Evolutionary conservation across 2,888 invertebrate species (phyloP).

Genomic region (Cecidostiba fungosa): DNA sequence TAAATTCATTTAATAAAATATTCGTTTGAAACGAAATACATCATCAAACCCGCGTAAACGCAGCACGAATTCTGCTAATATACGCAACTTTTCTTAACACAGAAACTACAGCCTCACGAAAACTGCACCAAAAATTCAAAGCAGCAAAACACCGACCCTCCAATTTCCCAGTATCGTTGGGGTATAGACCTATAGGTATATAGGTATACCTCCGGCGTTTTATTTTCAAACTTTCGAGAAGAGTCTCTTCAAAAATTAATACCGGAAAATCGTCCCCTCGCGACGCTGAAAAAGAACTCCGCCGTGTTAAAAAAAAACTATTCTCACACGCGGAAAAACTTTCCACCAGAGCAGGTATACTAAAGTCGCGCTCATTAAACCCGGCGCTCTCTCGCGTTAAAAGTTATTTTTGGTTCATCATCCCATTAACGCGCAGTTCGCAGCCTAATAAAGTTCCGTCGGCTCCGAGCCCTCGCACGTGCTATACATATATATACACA

Average conservation of each 20-base stretch:
- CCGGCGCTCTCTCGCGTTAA: slow-evolving; percentile 34
- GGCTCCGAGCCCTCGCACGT: neutral
- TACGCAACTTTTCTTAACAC: neutral
- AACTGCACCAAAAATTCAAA: neutral
- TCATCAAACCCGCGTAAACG: neutral
- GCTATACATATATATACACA: neutral
- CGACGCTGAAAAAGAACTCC: neutral
- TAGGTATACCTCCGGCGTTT: neutral
- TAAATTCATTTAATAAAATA: too few relatives aligned
- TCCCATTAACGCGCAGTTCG: slow-evolving; percentile 54
- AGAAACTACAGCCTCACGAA: neutral
- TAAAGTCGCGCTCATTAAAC: slow-evolving; percentile 56
- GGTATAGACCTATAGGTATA: neutral
- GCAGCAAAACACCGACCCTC: neutral
- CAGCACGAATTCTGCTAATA: neutral
- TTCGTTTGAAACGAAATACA: neutral
- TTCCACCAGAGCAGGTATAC: neutral
- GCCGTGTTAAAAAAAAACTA: neutral
- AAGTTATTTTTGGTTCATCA: slow-evolving; percentile 61
- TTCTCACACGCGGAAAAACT: slow-evolving; percentile 16
- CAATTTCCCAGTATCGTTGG: neutral
- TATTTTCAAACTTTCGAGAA: slow-evolving; percentile 1
- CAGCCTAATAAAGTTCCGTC: slow-evolving; percentile 55
- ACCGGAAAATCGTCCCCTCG: slow-evolving; percentile 18
- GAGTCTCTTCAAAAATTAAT: slow-evolving; percentile 33